Conservation (phyloP, 2,113 vertebrate genomes). For the Ptilonorhynchus violaceus region DNA sequence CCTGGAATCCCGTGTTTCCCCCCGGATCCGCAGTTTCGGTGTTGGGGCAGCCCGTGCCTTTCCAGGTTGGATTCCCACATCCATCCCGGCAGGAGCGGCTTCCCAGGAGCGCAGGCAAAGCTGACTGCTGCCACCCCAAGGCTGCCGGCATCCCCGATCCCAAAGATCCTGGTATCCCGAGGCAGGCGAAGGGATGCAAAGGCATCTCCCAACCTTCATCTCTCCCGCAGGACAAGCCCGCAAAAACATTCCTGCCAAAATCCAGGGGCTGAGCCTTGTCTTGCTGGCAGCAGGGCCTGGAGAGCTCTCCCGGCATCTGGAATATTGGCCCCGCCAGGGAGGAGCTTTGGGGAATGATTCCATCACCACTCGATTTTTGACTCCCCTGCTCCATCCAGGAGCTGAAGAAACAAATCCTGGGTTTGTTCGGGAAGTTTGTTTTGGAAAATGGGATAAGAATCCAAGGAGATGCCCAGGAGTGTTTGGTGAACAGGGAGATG, state of each 20-base stretch:
- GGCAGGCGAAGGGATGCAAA: not conserved
- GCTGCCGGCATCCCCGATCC: not conserved
- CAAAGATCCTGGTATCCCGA: not conserved
- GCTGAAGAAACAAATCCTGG: not conserved
- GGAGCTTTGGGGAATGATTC: not conserved
- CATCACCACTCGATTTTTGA: rapidly evolving
- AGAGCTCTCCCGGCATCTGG: not conserved
- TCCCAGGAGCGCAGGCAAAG: not conserved
- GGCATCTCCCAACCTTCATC: not conserved
- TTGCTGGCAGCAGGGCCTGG: not conserved
- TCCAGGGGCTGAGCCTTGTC: not conserved
- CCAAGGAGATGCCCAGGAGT: rapidly evolving
- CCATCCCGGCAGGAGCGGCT: not conserved
- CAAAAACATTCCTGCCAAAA: not conserved
- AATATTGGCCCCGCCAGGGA: not conserved
- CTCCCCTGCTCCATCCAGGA: not conserved
- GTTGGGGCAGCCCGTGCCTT: not conserved
- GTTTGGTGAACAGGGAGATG: not conserved
- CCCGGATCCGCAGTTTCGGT: rapidly evolving
- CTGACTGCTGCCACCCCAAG: slow-evolving; percentile 51
- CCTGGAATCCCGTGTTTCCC: not conserved
- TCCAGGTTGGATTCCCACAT: not conserved
- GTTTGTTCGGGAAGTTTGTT: not conserved
- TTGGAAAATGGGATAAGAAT: not conserved
- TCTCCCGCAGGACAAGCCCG: not conserved